A percentile compares a stretch with the other conserved stretches of the same genome.
Conservation (phyloP, 2,888 invertebrate genomes). For the Peribatodes rhomboidaria region DNA sequence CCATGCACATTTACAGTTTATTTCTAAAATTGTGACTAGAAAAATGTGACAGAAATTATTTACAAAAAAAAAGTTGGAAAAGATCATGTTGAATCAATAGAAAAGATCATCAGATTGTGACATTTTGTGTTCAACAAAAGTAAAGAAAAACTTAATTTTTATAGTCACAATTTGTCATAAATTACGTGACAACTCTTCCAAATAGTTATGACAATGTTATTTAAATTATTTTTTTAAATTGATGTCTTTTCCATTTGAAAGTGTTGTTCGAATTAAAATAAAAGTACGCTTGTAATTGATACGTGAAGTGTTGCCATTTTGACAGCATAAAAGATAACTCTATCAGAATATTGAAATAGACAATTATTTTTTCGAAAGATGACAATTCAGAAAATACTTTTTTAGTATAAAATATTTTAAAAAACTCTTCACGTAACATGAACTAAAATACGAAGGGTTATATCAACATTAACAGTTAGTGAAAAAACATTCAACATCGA, state of each 20-base stretch:
- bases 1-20: constrained; percentile 80
- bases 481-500: constrained; percentile 85
- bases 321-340: not conserved
- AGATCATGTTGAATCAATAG: too few relatives aligned
- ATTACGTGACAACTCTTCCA: constrained; percentile 28
- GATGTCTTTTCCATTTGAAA: constrained; percentile 21
- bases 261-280: constrained; percentile 17
- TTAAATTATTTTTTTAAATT: not conserved
- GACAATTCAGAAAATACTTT: not conserved
- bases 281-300: constrained; percentile 19
- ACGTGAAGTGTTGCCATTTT: constrained; percentile 21
- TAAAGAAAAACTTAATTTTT: constrained; percentile 25
- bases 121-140: not conserved
- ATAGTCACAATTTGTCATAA: constrained; percentile 34
- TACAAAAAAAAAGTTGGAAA: constrained; percentile 14
- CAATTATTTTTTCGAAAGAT: not conserved
- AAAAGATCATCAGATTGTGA: too few relatives aligned
- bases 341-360: not conserved
- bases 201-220: constrained; percentile 21
- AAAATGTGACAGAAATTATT: constrained; percentile 36
- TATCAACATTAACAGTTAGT: constrained; percentile 86
- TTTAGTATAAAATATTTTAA: constrained; percentile 10
- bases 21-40: constrained; percentile 60
- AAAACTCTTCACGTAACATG: constrained; percentile 41
- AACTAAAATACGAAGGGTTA: constrained; percentile 58